Conservation (phyloP, 2,888 invertebrate genomes). For the Gisinianus flammeolus region DNA sequence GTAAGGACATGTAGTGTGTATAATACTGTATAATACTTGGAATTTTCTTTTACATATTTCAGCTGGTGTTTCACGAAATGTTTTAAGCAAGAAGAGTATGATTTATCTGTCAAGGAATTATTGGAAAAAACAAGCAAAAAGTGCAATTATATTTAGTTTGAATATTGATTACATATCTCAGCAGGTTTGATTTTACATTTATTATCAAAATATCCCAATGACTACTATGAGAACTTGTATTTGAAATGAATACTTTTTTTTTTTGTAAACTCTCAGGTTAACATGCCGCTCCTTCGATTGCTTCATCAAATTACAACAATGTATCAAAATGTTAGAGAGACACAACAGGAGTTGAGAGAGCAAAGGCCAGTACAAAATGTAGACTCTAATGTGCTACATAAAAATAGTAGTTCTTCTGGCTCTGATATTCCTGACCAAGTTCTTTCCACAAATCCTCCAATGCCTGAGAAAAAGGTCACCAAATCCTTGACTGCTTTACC, state of each 20-base stretch:
- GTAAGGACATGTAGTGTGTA: too few species aligned
- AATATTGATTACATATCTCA: conserved; percentile 90
- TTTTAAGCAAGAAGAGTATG: conserved; percentile 73
- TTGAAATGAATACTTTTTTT: neutral
- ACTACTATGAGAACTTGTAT: too few species aligned
- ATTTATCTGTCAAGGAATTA: conserved; percentile 86
- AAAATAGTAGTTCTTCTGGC: conserved; percentile 56
- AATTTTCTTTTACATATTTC: too few species aligned
- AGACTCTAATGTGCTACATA: conserved; percentile 56
- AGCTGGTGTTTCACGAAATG: conserved; percentile 65
- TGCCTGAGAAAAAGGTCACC: neutral
- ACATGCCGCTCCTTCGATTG: conserved; percentile 90
- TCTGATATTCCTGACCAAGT: conserved; percentile 50
- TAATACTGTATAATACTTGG: too few species aligned
- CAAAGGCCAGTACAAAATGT: conserved; percentile 62
- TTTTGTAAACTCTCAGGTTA: conserved; percentile 67
- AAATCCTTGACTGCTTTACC: conserved; percentile 20
- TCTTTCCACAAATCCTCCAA: neutral
- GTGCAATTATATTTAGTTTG: conserved; percentile 86
- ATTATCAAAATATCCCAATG: too few species aligned
- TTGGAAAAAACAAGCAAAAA: conserved; percentile 88
- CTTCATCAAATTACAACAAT: conserved; percentile 96
- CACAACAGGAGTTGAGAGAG: conserved; percentile 85
- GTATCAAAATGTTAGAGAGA: conserved; percentile 96
- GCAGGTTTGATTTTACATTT: too few species aligned